phyloP scores from a whole-genome alignment of 1,140 invertebrate species.

The Drosophila watanabei region DNA sequence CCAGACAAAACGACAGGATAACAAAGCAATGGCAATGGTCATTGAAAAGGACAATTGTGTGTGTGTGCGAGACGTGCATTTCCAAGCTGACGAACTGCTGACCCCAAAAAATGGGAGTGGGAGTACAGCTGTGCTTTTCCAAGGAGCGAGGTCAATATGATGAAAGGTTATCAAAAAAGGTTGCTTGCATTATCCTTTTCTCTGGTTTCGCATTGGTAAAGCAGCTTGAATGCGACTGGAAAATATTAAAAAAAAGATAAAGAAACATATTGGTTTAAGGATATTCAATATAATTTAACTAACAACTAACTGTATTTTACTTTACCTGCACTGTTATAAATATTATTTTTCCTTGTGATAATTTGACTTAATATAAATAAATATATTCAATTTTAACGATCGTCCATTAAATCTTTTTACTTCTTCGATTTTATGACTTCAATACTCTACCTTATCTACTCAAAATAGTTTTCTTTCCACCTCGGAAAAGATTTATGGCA shows the following conservation, averaged over 20 bases:
- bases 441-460: background rate
- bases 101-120: slow-evolving; percentile 13
- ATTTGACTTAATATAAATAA: background rate
- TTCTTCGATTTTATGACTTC: background rate
- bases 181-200: slow-evolving; percentile 17
- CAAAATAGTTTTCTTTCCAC: slow-evolving; percentile 22
- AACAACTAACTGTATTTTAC: background rate
- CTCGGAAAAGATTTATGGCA: slow-evolving; percentile 28
- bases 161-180: slow-evolving; percentile 24
- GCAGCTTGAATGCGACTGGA: too few species aligned
- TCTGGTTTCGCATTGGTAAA: background rate
- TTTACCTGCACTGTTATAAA: too few species aligned
- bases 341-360: background rate
- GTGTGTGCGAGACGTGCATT: slow-evolving; percentile 41
- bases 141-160: slow-evolving; percentile 7
- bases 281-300: background rate
- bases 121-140: background rate
- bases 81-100: slow-evolving; percentile 43
- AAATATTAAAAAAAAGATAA: background rate
- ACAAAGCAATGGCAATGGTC: slow-evolving; percentile 48
- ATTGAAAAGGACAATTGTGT: slow-evolving; percentile 57
- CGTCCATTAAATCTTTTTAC: background rate
- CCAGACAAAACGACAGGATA: slow-evolving; percentile 56
- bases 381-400: background rate
- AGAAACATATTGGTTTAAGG: background rate